Evolutionary conservation across 2,797 vertebrate species (phyloP).

Genomic region (Ataeniobius toweri): DNA sequence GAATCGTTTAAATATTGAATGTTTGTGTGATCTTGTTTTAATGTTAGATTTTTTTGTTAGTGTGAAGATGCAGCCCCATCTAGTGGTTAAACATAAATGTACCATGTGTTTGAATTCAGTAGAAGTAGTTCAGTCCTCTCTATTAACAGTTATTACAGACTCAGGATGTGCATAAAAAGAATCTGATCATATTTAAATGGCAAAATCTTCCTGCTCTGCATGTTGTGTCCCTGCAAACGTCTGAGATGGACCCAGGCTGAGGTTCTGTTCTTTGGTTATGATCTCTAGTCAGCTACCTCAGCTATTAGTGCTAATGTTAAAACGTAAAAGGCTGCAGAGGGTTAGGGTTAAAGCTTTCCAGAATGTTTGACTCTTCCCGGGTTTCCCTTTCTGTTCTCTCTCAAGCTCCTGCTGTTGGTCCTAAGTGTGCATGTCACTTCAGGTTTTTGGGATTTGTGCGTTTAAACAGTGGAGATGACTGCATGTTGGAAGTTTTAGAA

Average conservation of each 20-base stretch:
- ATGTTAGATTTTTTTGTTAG: not conserved
- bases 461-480: not conserved
- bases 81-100: constrained; percentile 26
- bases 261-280: not conserved
- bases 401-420: constrained; percentile 48
- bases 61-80: constrained; percentile 24
- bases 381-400: constrained; percentile 43
- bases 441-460: constrained; percentile 20
- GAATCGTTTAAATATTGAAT: not conserved
- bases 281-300: not conserved
- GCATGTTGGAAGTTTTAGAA: constrained; percentile 4
- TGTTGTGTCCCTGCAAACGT: constrained; percentile 25
- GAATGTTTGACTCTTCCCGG: constrained; percentile 26
- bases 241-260: not conserved
- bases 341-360: constrained; percentile 10
- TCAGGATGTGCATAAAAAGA: too few relatives aligned
- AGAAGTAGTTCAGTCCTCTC: not conserved
- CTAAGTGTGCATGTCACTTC: constrained; percentile 51
- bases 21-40: constrained; percentile 8
- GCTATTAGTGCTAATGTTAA: too few relatives aligned
- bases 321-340: not conserved
- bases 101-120: fast-evolving
- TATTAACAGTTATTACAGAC: not conserved
- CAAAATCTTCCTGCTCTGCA: constrained; percentile 36
- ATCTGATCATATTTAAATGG: too few relatives aligned